Conservation (phyloP, 1,140 invertebrate species). For the Drosophila carrolli region DNA sequence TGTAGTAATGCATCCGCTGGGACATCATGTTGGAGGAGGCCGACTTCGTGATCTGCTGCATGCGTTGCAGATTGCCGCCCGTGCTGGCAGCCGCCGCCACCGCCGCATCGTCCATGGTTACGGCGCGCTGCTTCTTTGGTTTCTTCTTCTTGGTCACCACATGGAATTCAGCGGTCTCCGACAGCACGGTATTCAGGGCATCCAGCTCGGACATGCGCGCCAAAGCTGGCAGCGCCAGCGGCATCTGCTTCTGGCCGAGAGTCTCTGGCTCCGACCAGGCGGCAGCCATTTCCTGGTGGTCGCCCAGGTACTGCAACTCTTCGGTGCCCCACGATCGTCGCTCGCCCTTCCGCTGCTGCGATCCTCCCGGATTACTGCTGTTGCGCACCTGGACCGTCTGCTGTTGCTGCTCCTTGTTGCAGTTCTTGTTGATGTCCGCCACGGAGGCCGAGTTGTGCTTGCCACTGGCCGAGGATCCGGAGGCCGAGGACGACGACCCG, state of each 20-base stretch:
- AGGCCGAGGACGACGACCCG: conserved; percentile 3
- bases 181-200: conserved; percentile 66
- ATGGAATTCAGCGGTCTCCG: conserved; percentile 87
- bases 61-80: conserved; percentile 67
- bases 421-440: conserved; percentile 64
- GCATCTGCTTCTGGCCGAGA: conserved; percentile 2
- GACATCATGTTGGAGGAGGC: conserved; percentile 73
- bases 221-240: conserved; percentile 40
- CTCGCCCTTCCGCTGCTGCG: conserved; percentile 82
- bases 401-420: conserved; percentile 57
- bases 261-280: conserved; percentile 36
- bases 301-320: conserved; percentile 84
- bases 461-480: conserved; percentile 11
- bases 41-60: conserved; percentile 69
- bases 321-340: conserved; percentile 88
- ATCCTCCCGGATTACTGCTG: conserved; percentile 10
- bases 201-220: conserved; percentile 71
- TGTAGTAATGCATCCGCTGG: conserved; percentile 54
- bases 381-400: conserved; percentile 20
- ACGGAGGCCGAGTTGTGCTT: conserved; percentile 69
- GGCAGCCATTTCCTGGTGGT: conserved; percentile 31
- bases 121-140: conserved; percentile 87
- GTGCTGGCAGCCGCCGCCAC: conserved; percentile 58
- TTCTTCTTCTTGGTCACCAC: conserved; percentile 90
- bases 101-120: conserved; percentile 76